Percentiles rank a stretch among this genome's conserved stretches.
Evolutionary conservation across 2,113 vertebrate genomes (phyloP).

Genomic region (Tyrannus savana): DNA sequence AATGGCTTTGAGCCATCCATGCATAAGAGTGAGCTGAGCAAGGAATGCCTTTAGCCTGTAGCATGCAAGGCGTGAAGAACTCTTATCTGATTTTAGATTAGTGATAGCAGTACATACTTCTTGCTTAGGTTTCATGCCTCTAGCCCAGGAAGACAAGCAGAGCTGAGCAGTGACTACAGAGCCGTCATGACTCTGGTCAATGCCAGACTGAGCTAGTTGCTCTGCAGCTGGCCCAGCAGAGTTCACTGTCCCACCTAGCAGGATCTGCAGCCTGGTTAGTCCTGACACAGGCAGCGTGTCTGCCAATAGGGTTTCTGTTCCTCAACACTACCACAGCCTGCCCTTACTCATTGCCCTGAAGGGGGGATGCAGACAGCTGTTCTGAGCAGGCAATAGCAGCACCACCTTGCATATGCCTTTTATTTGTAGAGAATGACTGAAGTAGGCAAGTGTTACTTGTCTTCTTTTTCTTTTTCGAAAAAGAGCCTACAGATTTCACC

Average conservation of each 20-base stretch:
- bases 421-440: background rate
- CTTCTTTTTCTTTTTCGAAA: background rate
- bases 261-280: background rate
- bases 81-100: background rate
- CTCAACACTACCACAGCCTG: background rate
- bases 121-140: background rate
- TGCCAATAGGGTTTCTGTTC: background rate
- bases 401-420: background rate
- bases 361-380: accelerated
- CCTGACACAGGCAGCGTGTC: background rate
- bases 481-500: background rate
- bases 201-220: background rate
- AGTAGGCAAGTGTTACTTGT: background rate
- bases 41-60: background rate
- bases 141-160: accelerated
- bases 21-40: background rate
- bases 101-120: background rate
- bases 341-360: background rate
- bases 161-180: accelerated
- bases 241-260: accelerated
- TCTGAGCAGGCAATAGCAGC: background rate
- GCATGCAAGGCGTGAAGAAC: background rate
- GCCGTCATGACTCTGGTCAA: background rate
- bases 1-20: accelerated
- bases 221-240: background rate